Evolutionary conservation across 2,888 invertebrate genomes (phyloP).

Genomic region (Tetragnatha montana): DNA sequence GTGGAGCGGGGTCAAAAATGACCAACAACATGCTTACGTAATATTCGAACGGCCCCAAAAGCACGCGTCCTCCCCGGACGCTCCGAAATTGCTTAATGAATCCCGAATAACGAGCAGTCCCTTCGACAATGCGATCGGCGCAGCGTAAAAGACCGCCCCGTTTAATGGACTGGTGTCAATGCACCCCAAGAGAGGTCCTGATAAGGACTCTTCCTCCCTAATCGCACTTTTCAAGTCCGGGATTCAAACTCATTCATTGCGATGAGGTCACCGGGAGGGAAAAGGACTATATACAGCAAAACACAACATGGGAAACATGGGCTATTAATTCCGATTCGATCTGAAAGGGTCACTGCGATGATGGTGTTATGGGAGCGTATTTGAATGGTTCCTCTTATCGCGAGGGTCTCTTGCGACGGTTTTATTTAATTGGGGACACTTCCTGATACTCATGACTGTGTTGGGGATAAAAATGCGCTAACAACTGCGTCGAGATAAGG

Average conservation of each 20-base stretch:
- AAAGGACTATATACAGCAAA: no score
- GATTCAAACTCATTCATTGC: slow-evolving; percentile 25
- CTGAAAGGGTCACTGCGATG: neutral
- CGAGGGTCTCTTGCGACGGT: neutral
- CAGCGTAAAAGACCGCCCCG: slow-evolving; percentile 48
- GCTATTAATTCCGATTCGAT: neutral
- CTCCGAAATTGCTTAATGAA: slow-evolving; percentile 68
- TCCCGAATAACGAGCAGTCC: slow-evolving; percentile 54
- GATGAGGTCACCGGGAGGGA: neutral
- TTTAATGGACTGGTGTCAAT: slow-evolving; percentile 68
- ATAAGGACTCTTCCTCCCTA: slow-evolving; percentile 39
- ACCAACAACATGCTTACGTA: no score
- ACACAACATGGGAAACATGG: neutral
- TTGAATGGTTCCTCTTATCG: neutral
- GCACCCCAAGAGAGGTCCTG: slow-evolving; percentile 35
- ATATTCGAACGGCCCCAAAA: neutral
- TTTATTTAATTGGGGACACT: neutral
- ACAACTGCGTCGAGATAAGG: no score
- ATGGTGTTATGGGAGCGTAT: neutral
- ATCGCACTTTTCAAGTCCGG: slow-evolving; percentile 24
- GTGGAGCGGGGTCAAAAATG: no score
- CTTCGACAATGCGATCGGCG: slow-evolving; percentile 48
- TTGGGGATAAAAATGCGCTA: no score
- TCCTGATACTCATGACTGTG: neutral
- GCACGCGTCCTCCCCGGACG: slow-evolving; percentile 4